Conservation (phyloP, 2,888 invertebrate species). For the Lasioglossum pauxillum region DNA sequence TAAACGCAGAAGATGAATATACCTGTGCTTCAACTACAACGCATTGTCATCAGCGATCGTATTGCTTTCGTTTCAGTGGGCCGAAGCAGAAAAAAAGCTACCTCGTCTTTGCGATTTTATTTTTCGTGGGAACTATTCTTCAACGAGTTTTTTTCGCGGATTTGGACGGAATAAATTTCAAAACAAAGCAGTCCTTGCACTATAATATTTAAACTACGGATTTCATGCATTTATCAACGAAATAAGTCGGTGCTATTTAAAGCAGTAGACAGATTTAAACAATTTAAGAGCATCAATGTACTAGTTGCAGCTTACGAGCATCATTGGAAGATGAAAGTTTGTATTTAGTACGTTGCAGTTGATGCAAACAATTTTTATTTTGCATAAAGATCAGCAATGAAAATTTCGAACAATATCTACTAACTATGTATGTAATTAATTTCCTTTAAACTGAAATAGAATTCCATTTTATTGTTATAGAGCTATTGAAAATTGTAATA, state of each 20-base stretch:
- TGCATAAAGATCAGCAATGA: not conserved
- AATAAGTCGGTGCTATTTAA: not conserved
- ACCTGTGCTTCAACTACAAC: not conserved
- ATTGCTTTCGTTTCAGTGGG: not conserved
- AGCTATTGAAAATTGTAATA: no score
- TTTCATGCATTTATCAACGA: not conserved
- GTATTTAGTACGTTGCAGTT: no score
- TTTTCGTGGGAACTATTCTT: not conserved
- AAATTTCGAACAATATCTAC: no score
- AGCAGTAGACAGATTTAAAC: not conserved
- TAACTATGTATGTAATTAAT: no score
- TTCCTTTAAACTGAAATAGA: no score
- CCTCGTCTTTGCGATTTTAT: not conserved
- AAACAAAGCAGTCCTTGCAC: not conserved
- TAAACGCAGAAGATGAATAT: conserved; percentile 23
- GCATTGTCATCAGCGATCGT: conserved; percentile 13
- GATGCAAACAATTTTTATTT: not conserved
- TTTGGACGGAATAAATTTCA: not conserved
- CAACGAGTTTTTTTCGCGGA: not conserved
- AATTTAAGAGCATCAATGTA: not conserved
- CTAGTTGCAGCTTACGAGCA: not conserved
- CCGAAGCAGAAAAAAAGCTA: not conserved
- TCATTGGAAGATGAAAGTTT: no score
- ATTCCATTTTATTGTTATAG: no score
- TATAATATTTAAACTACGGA: not conserved